Base-by-base conservation (phyloP, 2,797 vertebrate genomes). In the Rhincodon typus region DNA sequence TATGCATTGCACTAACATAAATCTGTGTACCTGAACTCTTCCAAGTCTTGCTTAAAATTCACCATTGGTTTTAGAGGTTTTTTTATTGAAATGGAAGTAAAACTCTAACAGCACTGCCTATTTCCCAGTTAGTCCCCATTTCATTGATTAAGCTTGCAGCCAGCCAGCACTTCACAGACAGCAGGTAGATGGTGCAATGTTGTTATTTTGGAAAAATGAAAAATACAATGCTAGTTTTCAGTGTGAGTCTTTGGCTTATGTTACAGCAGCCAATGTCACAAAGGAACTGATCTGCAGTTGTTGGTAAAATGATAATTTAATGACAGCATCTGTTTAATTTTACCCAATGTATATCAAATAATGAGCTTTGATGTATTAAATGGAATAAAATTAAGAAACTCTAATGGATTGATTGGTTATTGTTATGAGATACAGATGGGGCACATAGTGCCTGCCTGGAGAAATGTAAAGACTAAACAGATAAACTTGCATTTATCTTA, bases 271-370 rank as follows among this genome's bases (percentile, higher is more conserved):
- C 46, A 77, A 1, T n/a, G 46, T 50, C 94, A 95, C 42, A 50
- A 8, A 95, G 69, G 72, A 95, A 7, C 69, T 77, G 50, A 77
- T 50, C 94, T 95, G 94, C 42, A 72, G 67, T 94, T 70, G 70
- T 42, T 50, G 42, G 34, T 50, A 50, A 46, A 94, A 42, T 94
- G 91, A 69, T 72, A 94, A 94, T 70, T 95, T 95, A 95, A n/a
- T 77, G 70, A 30, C 94, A 95, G 72, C 94, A 95, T 95, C 94
- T 95, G 70, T 95, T 95, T 95, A 74, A 77, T 95, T 95, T 77
- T 95, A 95, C 70, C 70, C 94, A 74, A 57, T 95, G 50, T 77
- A 95, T 95, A 95, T 74, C 94, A 77, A 15, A 95, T 95, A 95
- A 77, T 2, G 25, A 77, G 94, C 27, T 30, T 95, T 77, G 94